Base-by-base conservation (phyloP, 2,797 vertebrate species). In the Sphaeramia orbicularis region DNA sequence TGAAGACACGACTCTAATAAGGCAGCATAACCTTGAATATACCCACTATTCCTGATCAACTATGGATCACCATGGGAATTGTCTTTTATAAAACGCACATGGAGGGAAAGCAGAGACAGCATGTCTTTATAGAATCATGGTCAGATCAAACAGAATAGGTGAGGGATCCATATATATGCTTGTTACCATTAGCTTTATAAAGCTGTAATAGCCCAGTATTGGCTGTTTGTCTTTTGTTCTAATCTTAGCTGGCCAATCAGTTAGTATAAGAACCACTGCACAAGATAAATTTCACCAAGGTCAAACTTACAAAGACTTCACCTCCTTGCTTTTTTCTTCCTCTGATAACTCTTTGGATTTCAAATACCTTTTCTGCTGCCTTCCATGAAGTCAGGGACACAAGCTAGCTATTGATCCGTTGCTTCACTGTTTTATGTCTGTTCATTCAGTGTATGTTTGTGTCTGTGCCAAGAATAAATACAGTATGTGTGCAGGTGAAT, bases 1-100 rank as follows among this genome's bases (percentile, higher is more conserved):
- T 67, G 76, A 78, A 78, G 76, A 87, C 68, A 62, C 85, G 78
- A 75, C 77, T 87, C 88, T 90, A 91, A 92, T 89, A 78, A 89
- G 85, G 59, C 47, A 15, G 47, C 54, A 16, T 78, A 62, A 75
- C 82, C 79, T 67, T 76, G 74, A 79, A 41, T 54, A 78, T 76
- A 19, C 62, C 76, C 71, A 65, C 66, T 45, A 78, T 77, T 82
- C 74, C 79, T 74, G 73, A 82, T 89, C 81, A 75, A 76, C 65
- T 48, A 8, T 70, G 81, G 82, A 84, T 87, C 80, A 71, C 76
- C 64, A 77, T 43, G 62, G 58, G 81, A 78, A 80, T 72, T 4
- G 41, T 74, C 78, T 6, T 6, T 47, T 60, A 53, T 18, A 15
- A n/a, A 42, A 61, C 61, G 66, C 47, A 53, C 37, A 9, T 57